Evolutionary conservation across 1,140 invertebrate species (phyloP), one percentile per base, ranked within the genome.

Genomic region (Sarcophaga bullata): DNA sequence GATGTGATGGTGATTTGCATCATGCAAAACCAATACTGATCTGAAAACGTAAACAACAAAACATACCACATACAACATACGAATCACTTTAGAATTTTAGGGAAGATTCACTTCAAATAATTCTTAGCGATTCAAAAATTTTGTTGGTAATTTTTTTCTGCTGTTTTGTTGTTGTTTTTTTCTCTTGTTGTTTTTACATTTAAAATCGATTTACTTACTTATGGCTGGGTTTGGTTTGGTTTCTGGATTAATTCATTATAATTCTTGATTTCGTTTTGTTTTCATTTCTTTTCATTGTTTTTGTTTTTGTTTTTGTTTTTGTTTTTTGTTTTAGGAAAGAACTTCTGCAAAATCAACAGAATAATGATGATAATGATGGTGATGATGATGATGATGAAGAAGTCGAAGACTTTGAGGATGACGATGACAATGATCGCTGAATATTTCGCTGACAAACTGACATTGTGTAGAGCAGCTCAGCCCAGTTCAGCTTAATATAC

Each of bases 191-290:
- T 17, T 68, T 68, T 68, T 68, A 25, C 62, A 68, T 68, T 68
- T 68, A 68, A 58, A 68, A 68, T 68, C 62, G 62, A 68, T 68
- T 68, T 68, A 68, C 62, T 68, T 68, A 68, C 54, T 58, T 58
- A 58, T 58, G 54, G 15, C 10, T 68, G 62, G 62, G 62, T 68
- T 68, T 25, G 62, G 17, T 68, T 68, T 68, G 25, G 1, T 68
- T 68, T 58, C 19, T 68, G 62, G 62, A 68, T 68, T 68, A 68
- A 68, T 68, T 68, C 62, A 68, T 68, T 68, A 68, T 68, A 68
- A 19, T 68, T 68, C 6, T 19, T 68, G 62, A 9, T 52, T 52
- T 6, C 13, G 50, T 52, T 52, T 52, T 6, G 50, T 52, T 52
- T 52, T 52, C 50, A 6, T 52, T 52, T 68, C 62, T 7, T 25